phyloP scores from a whole-genome alignment of 92 coral and sea anemone species.

The Actinernus sp. region DNA sequence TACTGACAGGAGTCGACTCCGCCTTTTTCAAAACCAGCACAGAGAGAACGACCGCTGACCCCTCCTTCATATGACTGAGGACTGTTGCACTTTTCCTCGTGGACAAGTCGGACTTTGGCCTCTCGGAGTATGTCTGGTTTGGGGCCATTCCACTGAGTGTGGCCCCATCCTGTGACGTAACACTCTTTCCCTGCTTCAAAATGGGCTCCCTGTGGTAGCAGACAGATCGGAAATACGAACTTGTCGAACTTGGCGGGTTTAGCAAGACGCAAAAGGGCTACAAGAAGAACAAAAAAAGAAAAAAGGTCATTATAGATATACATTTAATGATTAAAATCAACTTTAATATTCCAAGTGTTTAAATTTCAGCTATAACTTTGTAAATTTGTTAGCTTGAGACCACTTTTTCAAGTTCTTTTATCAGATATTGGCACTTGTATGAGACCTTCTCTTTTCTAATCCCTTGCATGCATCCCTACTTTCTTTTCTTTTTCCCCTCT shows the following conservation, averaged over 20 bases:
- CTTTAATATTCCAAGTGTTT: too few species aligned
- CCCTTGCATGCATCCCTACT: too few species aligned
- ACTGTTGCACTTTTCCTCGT: slow-evolving; percentile 69
- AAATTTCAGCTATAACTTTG: too few species aligned
- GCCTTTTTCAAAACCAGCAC: slow-evolving; percentile 91
- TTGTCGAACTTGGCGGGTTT: slow-evolving; percentile 67
- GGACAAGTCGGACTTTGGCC: slow-evolving; percentile 75
- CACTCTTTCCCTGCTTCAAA: slow-evolving; percentile 79
- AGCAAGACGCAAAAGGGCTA: slow-evolving; percentile 71
- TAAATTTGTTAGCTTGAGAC: too few species aligned
- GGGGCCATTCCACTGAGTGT: slow-evolving; percentile 68
- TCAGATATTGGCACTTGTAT: too few species aligned
- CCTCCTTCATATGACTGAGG: slow-evolving; percentile 63
- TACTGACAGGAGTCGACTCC: slow-evolving; percentile 93
- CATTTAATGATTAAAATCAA: too few species aligned
- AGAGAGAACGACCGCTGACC: slow-evolving; percentile 68
- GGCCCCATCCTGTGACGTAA: slow-evolving; percentile 95
- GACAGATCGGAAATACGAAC: slow-evolving; percentile 84
- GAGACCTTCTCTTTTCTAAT: too few species aligned
- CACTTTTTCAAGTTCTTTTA: too few species aligned
- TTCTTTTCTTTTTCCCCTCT: too few species aligned
- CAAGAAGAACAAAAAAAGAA: too few species aligned
- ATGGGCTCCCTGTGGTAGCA: slow-evolving; percentile 59
- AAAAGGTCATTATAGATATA: too few species aligned
- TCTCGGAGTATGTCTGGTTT: slow-evolving; percentile 77